Percentiles rank a stretch among this genome's conserved stretches.
phyloP scores from a whole-genome alignment of 1,140 invertebrate species.

The Goniozus legneri region DNA sequence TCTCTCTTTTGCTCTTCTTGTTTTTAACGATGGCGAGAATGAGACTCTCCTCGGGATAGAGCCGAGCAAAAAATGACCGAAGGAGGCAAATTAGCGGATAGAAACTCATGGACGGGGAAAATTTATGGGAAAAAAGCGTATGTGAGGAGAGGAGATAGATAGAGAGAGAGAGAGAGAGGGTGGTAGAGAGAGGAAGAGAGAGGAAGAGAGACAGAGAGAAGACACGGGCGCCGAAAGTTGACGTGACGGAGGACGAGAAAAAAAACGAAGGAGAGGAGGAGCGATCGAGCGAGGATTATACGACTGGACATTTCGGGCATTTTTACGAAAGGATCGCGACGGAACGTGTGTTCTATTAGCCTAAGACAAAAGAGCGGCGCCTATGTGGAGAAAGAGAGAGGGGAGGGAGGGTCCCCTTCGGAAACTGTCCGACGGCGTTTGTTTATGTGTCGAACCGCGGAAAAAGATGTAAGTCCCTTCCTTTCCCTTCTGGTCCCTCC shows the following conservation, averaged over 20 bases:
- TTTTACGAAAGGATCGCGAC: conserved; percentile 47
- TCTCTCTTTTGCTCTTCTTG: too few species aligned
- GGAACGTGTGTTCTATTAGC: conserved; percentile 54
- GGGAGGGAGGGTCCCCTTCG: conserved; percentile 11
- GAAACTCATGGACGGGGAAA: neutral
- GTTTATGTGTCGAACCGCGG: conserved; percentile 51
- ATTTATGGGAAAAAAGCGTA: neutral
- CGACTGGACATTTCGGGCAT: conserved; percentile 50
- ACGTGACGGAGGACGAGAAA: conserved; percentile 7
- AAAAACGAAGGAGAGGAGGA: conserved; percentile 15
- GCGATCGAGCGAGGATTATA: conserved; percentile 47
- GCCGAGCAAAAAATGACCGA: neutral
- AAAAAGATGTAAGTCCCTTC: conserved; percentile 53
- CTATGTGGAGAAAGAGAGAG: conserved; percentile 46
- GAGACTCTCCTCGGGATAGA: too few species aligned
- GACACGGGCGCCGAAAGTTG: neutral
- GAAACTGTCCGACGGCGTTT: conserved; percentile 50
- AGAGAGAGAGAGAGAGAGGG: conserved; percentile 4
- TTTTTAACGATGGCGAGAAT: too few species aligned
- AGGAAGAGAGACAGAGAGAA: neutral
- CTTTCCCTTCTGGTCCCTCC: conserved; percentile 39
- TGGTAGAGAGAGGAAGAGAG: neutral
- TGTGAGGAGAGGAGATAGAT: neutral
- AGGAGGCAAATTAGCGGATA: neutral
- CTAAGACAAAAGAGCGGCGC: conserved; percentile 56